Base-by-base conservation (phyloP, 2,113 vertebrate genomes). In the Chloropsis hardwickii region DNA sequence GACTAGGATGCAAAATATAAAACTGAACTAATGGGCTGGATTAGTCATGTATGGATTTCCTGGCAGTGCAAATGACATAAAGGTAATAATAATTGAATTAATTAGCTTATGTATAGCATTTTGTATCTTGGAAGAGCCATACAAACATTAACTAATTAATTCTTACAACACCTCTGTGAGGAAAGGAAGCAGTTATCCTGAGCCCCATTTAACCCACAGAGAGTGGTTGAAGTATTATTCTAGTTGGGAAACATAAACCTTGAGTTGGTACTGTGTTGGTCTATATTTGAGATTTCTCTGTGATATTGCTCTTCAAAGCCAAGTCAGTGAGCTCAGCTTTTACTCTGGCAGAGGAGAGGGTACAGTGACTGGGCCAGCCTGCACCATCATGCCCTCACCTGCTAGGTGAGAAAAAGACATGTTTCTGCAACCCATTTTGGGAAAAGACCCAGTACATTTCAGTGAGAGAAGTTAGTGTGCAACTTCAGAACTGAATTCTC, bases 61-160 rank as follows among this genome's bases (percentile, higher is more conserved):
- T 93, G 74, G 81, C 61, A 86, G 88, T 93, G 78, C 25, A 88
- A 96, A 94, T 81, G 57, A 91, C 90, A 95, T 50, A 82, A 56
- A 88, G 85, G 90, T 90, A 97, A 93, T 92, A 97, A 96, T 91
- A 95, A 92, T 88, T 90, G 86, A 74, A 94, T 85, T 92, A 96
- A 97, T 96, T 97, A 96, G 54, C 92, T 95, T 81, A 53, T 51
- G 51, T 48, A 88, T 90, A 84, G 54, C 62, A 85, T 82, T 92
- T 94, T 73, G 57, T 88, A 67, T 74, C 88, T 90, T 92, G 81
- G 74, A 95, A 93, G 51, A 3, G 1, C 54, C 48, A 58, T 64
- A 58, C 35, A 92, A 95, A 95, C 0, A 0, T 91, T 94, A 90
- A 90, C 86, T 83, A 95, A 95, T 94, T 96, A 92, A 96, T 95